Percentiles rank a stretch among this genome's conserved stretches.
Evolutionary conservation across 2,888 invertebrate genomes (phyloP).

Genomic region (Latrodectus elegans): DNA sequence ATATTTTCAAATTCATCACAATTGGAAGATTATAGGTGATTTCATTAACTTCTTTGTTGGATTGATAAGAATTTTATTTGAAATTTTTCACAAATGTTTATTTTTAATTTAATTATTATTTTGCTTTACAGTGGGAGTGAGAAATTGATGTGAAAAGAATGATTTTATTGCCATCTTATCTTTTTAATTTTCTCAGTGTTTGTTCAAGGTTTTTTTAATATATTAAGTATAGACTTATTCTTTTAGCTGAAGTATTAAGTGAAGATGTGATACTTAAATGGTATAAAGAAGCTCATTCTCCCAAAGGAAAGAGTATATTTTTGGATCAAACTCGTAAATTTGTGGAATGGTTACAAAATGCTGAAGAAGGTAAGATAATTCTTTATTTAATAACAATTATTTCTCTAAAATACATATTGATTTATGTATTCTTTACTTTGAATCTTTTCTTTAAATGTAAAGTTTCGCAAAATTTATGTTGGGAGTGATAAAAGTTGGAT

Average conservation of each 20-base stretch:
- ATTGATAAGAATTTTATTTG: no score
- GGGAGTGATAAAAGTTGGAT: no score
- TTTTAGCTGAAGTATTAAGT: slow-evolving; percentile 88
- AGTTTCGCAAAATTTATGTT: no score
- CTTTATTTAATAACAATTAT: neutral
- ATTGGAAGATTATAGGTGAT: no score
- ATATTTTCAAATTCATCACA: no score
- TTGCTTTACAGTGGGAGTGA: no score
- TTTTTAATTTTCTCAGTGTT: neutral
- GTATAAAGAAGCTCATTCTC: slow-evolving; percentile 94
- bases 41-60: no score
- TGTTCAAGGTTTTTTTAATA: neutral
- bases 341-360: slow-evolving; percentile 97
- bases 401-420: neutral
- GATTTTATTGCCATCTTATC: no score
- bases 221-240: neutral
- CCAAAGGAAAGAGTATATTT: slow-evolving; percentile 97
- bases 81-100: no score
- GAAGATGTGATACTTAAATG: slow-evolving; percentile 97
- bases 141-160: no score
- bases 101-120: no score
- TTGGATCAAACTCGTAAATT: slow-evolving; percentile 98
- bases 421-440: neutral
- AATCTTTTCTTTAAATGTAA: neutral
- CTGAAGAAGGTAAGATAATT: slow-evolving; percentile 84